phyloP scores from a whole-genome alignment of 2,888 invertebrate genomes.

The Noctuana brunneofusca region DNA sequence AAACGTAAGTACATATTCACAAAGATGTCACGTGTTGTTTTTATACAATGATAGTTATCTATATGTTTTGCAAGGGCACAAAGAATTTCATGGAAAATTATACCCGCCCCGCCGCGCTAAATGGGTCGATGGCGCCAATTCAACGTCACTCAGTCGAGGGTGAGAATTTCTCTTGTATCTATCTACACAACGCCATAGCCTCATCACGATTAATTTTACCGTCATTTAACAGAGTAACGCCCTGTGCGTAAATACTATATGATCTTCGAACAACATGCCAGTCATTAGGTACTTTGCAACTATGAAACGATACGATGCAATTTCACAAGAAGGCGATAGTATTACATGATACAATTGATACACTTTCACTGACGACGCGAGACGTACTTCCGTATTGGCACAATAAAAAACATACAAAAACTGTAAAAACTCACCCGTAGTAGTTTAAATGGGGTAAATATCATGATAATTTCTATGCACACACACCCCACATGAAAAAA shows the following conservation, averaged over 20 bases:
- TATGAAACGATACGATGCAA: constrained; percentile 66
- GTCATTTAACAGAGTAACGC: constrained; percentile 51
- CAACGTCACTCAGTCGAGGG: constrained; percentile 70
- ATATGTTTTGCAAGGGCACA: constrained; percentile 60
- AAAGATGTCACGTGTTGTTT: constrained; percentile 57
- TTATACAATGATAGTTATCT: constrained; percentile 53
- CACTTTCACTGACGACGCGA: constrained; percentile 78
- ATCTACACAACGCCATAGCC: constrained; percentile 43
- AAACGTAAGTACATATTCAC: constrained; percentile 50
- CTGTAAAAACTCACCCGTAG: constrained; percentile 69
- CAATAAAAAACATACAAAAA: constrained; percentile 49
- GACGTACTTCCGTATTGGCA: constrained; percentile 63
- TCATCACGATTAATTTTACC: constrained; percentile 42
- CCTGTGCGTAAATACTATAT: constrained; percentile 45
- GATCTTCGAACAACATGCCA: constrained; percentile 53
- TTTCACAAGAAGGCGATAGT: constrained; percentile 79
- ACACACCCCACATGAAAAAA: constrained; percentile 88
- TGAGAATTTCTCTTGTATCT: constrained; percentile 42
- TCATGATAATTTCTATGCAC: constrained; percentile 74
- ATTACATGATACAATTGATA: constrained; percentile 83
- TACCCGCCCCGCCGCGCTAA: constrained; percentile 71
- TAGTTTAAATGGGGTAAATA: constrained; percentile 73
- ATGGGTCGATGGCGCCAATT: constrained; percentile 81
- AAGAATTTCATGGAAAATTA: constrained; percentile 63
- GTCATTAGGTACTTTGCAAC: constrained; percentile 49